A percentile compares a stretch with the other conserved stretches of the same genome.
Conservation (phyloP, 37 sponge, comb jelly and placozoan species). For the Petrosia ficiformis region DNA sequence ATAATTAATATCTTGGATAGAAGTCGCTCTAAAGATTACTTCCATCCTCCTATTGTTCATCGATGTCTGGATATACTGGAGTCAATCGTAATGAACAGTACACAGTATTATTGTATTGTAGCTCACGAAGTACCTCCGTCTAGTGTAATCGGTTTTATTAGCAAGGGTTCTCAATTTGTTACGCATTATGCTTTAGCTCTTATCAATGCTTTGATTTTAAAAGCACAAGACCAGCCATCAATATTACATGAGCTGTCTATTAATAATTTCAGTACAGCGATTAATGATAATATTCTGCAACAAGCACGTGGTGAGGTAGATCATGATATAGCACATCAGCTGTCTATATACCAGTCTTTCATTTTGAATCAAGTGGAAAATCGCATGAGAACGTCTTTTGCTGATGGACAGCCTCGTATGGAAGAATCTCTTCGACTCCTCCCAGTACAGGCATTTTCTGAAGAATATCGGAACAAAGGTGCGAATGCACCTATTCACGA, state of each 20-base stretch:
- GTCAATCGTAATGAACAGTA: slow-evolving; percentile 62
- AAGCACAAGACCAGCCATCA: slow-evolving; percentile 18
- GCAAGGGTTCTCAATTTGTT: slow-evolving; percentile 28
- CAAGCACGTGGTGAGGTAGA: slow-evolving; percentile 53
- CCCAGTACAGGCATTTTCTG: slow-evolving; percentile 67
- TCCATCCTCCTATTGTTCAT: slow-evolving; percentile 43
- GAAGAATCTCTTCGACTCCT: slow-evolving; percentile 58
- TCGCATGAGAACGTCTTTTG: slow-evolving; percentile 52
- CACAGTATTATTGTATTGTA: slow-evolving; percentile 38
- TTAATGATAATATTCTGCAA: slow-evolving; percentile 28
- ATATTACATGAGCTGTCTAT: slow-evolving; percentile 33
- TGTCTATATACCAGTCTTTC: slow-evolving; percentile 75
- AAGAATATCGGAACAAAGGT: slow-evolving; percentile 48
- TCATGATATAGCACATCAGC: slow-evolving; percentile 75
- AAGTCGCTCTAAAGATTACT: slow-evolving; percentile 26
- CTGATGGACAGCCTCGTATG: slow-evolving; percentile 29
- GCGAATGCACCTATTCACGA: slow-evolving; percentile 23
- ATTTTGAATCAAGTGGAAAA: slow-evolving; percentile 60
- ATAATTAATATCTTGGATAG: slow-evolving; percentile 66
- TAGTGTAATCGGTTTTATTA: slow-evolving; percentile 38
- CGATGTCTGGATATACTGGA: slow-evolving; percentile 68
- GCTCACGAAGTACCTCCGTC: slow-evolving; percentile 34
- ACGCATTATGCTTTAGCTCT: slow-evolving; percentile 65
- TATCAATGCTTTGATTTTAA: slow-evolving; percentile 76
- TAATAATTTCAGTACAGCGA: slow-evolving; percentile 17